A percentile compares a stretch with the other conserved stretches of the same genome.
Conservation (phyloP, 2,797 vertebrate genomes). For the Microctenopoma lineatum region DNA sequence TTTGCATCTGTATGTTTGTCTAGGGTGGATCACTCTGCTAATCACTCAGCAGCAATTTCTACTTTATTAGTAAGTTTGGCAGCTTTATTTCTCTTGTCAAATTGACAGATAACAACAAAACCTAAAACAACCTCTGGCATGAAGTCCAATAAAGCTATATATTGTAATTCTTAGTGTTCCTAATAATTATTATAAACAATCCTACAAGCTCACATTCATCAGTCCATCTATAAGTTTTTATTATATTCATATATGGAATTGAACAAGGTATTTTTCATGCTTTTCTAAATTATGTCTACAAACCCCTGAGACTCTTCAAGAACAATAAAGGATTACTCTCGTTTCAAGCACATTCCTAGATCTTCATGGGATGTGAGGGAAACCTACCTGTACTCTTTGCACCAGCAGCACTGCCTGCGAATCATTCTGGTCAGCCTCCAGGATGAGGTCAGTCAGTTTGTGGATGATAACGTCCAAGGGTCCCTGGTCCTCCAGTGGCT, state of each 20-base stretch:
- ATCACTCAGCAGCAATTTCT: too few relatives aligned
- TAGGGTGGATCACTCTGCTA: too few relatives aligned
- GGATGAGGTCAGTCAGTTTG: conserved; percentile 97
- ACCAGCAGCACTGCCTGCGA: conserved; percentile 92
- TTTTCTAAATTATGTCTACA: conserved; percentile 1
- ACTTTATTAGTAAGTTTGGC: too few relatives aligned
- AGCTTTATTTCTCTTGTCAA: too few relatives aligned
- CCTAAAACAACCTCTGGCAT: neutral
- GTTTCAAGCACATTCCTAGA: neutral
- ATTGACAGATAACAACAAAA: too few relatives aligned
- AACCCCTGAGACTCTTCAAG: too few relatives aligned
- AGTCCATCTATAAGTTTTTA: neutral
- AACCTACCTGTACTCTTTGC: conserved; percentile 92
- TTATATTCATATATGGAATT: too few relatives aligned
- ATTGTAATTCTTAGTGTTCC: neutral
- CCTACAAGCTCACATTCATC: neutral
- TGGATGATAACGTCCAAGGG: conserved; percentile 98
- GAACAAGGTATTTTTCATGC: too few relatives aligned
- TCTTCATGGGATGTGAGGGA: rapidly evolving
- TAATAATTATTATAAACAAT: neutral
- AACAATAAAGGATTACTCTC: neutral
- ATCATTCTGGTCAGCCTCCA: conserved; percentile 98
- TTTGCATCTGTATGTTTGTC: too few relatives aligned
- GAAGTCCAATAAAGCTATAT: neutral
- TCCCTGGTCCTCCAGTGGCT: conserved; percentile 95